Evolutionary conservation across 92 coral and sea anemone genomes (phyloP).

Genomic region (Pocillopora grandis): DNA sequence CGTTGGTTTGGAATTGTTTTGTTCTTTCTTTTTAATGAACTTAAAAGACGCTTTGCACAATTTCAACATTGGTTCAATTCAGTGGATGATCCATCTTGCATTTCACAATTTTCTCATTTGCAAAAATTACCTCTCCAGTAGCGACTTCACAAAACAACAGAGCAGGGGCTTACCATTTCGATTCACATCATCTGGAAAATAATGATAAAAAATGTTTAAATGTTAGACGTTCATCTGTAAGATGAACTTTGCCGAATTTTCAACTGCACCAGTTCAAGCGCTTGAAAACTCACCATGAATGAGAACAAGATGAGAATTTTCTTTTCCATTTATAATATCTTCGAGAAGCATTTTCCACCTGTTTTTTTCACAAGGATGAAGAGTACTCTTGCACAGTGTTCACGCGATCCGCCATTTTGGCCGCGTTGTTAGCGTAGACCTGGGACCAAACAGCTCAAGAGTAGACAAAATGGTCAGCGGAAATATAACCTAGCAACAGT

Average conservation of each 20-base stretch:
- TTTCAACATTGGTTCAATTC: too few relatives aligned
- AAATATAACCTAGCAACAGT: constrained; percentile 55
- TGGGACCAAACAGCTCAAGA: constrained; percentile 19
- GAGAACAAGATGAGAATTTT: constrained; percentile 68
- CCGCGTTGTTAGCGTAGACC: not conserved
- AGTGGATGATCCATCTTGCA: too few relatives aligned
- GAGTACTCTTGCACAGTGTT: not conserved
- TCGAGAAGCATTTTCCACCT: constrained; percentile 58
- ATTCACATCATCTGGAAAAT: constrained; percentile 48
- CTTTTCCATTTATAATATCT: constrained; percentile 77
- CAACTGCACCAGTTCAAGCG: too few relatives aligned
- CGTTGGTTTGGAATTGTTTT: too few relatives aligned
- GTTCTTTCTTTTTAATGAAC: too few relatives aligned
- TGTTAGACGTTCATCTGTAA: too few relatives aligned
- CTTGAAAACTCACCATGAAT: constrained; percentile 68
- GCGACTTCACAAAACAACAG: constrained; percentile 60
- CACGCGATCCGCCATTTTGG: constrained; percentile 51
- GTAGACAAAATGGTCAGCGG: constrained; percentile 14
- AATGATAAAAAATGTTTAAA: not conserved
- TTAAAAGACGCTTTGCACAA: too few relatives aligned
- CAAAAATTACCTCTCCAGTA: constrained; percentile 61
- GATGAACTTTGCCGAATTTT: too few relatives aligned
- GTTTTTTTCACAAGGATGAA: not conserved
- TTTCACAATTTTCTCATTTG: too few relatives aligned
- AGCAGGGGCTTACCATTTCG: constrained; percentile 62